These are phyloP conservation scores for Anoplopoma fimbria DNA, from an alignment of 2,113 vertebrate genomes.

Conservation along the genomic window DNA sequence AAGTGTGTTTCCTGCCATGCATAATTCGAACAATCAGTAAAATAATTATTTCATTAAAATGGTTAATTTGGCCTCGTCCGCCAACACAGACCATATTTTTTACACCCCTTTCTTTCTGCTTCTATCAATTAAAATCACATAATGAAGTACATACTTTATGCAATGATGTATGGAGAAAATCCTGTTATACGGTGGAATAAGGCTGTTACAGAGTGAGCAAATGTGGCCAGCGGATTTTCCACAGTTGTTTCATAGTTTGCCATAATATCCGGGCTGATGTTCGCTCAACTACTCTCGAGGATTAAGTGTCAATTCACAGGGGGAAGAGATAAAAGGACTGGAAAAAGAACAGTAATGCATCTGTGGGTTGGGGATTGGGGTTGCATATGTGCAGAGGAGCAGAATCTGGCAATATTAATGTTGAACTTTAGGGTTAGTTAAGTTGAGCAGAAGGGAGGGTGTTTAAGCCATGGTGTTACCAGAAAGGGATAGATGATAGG, in stretches of 20 bases:
- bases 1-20: slow-evolving; percentile 62
- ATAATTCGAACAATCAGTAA: slow-evolving; percentile 71
- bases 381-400: slow-evolving; percentile 34
- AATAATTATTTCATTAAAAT: slow-evolving; percentile 76
- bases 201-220: slow-evolving; percentile 58
- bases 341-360: slow-evolving; percentile 40
- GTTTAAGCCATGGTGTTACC: slow-evolving; percentile 6
- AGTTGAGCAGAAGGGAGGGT: not conserved
- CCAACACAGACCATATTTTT: slow-evolving; percentile 58
- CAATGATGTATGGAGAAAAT: slow-evolving; percentile 72
- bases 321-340: slow-evolving; percentile 63
- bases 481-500: slow-evolving; percentile 26
- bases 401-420: slow-evolving; percentile 32
- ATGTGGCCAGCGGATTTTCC: slow-evolving; percentile 63
- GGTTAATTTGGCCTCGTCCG: slow-evolving; percentile 72
- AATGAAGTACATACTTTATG: slow-evolving; percentile 72
- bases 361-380: slow-evolving; percentile 44
- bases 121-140: slow-evolving; percentile 78
- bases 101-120: slow-evolving; percentile 48
- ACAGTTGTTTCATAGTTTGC: slow-evolving; percentile 63
- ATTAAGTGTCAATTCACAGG: slow-evolving; percentile 65
- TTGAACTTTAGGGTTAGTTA: slow-evolving; percentile 52
- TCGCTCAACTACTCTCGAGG: slow-evolving; percentile 57
- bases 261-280: slow-evolving; percentile 59
- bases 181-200: slow-evolving; percentile 78